Evolutionary conservation across 2,888 invertebrate genomes (phyloP).

Genomic region (Achlya flavicornis): DNA sequence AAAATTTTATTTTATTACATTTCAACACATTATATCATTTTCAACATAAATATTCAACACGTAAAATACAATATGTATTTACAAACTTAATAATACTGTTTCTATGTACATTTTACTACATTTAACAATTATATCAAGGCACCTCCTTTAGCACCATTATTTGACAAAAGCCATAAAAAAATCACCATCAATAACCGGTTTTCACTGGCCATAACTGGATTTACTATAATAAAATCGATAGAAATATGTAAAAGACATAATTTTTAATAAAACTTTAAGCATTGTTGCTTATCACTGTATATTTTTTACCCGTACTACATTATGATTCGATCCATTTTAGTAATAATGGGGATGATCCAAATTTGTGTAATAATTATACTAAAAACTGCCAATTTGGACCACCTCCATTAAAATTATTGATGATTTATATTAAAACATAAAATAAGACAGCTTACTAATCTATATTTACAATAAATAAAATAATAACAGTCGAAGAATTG

Average conservation of each 20-base stretch:
- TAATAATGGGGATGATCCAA: not conserved
- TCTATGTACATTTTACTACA: constrained; percentile 48
- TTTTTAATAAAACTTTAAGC: constrained; percentile 20
- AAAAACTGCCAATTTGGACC: not conserved
- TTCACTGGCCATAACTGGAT: constrained; percentile 11
- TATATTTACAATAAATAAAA: constrained; percentile 42
- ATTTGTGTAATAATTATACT: too few species aligned
- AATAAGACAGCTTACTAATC: not conserved
- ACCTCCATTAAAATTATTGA: too few species aligned
- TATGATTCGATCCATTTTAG: not conserved
- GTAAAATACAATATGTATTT: constrained; percentile 33
- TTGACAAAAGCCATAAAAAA: not conserved
- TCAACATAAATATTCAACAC: constrained; percentile 32
- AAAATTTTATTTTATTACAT: not conserved
- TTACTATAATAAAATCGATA: not conserved
- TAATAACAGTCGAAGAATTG: constrained; percentile 17
- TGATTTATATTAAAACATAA: not conserved
- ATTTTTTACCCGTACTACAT: constrained; percentile 33
- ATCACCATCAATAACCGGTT: not conserved
- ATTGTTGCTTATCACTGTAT: constrained; percentile 28
- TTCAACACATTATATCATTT: constrained; percentile 46
- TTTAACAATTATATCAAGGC: constrained; percentile 49
- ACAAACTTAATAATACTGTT: constrained; percentile 64
- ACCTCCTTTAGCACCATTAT: constrained; percentile 57
- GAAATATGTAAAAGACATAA: too few species aligned